These are phyloP conservation scores for Champsocephalus esox DNA, from an alignment of 2,797 vertebrate genomes.

Conservation along the genomic window DNA sequence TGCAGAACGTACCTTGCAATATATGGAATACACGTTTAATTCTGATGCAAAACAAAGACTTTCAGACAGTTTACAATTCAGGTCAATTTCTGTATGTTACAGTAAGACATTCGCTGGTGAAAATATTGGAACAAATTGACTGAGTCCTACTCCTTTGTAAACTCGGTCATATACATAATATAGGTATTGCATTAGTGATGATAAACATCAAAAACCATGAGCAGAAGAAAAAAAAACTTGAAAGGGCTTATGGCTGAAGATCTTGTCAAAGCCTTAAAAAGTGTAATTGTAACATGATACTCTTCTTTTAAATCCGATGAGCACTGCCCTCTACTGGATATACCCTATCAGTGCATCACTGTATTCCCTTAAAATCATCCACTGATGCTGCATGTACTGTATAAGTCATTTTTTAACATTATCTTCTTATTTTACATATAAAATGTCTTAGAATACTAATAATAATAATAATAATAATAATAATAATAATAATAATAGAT, in stretches of 20 bases:
- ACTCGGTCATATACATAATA: background rate
- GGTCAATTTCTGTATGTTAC: background rate
- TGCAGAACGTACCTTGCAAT: too few species aligned
- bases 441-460: background rate
- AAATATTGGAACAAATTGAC: background rate
- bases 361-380: background rate
- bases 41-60: background rate
- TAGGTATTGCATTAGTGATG: background rate
- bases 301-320: background rate
- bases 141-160: background rate
- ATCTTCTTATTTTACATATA: background rate
- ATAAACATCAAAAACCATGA: background rate
- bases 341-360: background rate
- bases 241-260: background rate
- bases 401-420: background rate
- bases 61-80: background rate
- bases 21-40: background rate
- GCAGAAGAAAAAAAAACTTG: background rate
- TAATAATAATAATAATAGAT: too few species aligned
- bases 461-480: background rate
- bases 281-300: background rate
- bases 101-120: background rate
- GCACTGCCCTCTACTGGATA: constrained; percentile 47
- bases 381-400: background rate
- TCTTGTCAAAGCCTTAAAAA: background rate